phyloP scores from a whole-genome alignment of 2,797 vertebrate genomes.

The Pyrocephalus nanus region DNA sequence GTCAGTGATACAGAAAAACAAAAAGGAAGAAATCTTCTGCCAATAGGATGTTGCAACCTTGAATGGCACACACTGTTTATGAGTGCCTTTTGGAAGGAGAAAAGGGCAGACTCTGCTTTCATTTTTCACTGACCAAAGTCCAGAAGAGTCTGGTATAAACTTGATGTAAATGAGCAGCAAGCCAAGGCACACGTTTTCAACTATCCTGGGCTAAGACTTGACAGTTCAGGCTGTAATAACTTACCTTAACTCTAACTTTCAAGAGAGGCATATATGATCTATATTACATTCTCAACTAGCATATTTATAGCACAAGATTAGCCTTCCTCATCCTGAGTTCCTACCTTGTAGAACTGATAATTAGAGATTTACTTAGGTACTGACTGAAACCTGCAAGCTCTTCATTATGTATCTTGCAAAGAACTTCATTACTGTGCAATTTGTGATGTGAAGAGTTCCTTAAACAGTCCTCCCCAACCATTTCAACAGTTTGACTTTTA shows the following conservation, averaged over 20 bases:
- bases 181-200: not conserved
- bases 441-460: not conserved
- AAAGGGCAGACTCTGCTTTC: not conserved
- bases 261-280: not conserved
- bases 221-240: not conserved
- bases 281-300: not conserved
- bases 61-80: not conserved
- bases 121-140: not conserved
- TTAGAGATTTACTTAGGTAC: slow-evolving; percentile 16
- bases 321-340: not conserved
- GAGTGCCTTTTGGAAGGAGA: not conserved
- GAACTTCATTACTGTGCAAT: not conserved
- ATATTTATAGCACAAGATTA: not conserved
- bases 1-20: not conserved
- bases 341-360: not conserved
- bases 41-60: not conserved
- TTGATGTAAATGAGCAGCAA: not conserved
- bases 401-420: not conserved
- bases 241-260: not conserved
- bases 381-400: not conserved
- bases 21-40: not conserved
- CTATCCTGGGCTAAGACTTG: not conserved
- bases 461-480: slow-evolving; percentile 24
- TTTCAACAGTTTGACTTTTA: not conserved
- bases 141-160: not conserved